Evolutionary conservation across 2,113 vertebrate species (phyloP).

Genomic region (Lipophrys pholis): DNA sequence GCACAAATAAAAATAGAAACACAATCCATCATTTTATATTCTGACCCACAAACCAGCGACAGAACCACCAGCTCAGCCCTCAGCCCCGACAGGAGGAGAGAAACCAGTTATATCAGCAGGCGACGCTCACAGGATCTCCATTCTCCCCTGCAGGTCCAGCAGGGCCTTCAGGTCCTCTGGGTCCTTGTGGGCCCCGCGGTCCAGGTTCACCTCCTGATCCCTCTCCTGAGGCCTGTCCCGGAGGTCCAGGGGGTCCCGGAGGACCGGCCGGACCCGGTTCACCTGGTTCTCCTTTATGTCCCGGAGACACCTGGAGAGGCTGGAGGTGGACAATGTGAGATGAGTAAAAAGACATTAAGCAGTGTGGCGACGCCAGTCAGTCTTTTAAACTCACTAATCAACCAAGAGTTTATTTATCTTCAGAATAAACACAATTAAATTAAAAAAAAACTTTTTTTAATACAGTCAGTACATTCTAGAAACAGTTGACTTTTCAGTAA

Average conservation of each 20-base stretch:
- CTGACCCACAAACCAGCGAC: neutral
- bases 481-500: too few relatives aligned
- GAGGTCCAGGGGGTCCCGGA: slow-evolving; percentile 69
- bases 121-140: slow-evolving; percentile 78
- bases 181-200: slow-evolving; percentile 75
- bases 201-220: slow-evolving; percentile 64
- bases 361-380: neutral
- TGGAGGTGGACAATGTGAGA: neutral
- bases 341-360: neutral
- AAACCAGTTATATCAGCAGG: neutral
- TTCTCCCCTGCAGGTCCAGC: slow-evolving; percentile 74
- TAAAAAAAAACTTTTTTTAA: too few relatives aligned
- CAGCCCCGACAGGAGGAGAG: too few relatives aligned
- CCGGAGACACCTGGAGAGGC: slow-evolving; percentile 54
- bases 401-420: too few relatives aligned
- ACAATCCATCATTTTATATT: slow-evolving; percentile 9
- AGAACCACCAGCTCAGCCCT: slow-evolving; percentile 3
- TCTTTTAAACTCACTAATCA: too few relatives aligned
- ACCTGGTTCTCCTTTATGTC: slow-evolving; percentile 80
- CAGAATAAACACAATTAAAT: too few relatives aligned
- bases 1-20: slow-evolving; percentile 42
- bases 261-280: slow-evolving; percentile 74
- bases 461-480: too few relatives aligned
- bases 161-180: slow-evolving; percentile 63
- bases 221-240: slow-evolving; percentile 47